Evolutionary conservation across 2,113 vertebrate genomes (phyloP), one percentile per base, ranked within the genome.

Genomic region (Mirza zaza): DNA sequence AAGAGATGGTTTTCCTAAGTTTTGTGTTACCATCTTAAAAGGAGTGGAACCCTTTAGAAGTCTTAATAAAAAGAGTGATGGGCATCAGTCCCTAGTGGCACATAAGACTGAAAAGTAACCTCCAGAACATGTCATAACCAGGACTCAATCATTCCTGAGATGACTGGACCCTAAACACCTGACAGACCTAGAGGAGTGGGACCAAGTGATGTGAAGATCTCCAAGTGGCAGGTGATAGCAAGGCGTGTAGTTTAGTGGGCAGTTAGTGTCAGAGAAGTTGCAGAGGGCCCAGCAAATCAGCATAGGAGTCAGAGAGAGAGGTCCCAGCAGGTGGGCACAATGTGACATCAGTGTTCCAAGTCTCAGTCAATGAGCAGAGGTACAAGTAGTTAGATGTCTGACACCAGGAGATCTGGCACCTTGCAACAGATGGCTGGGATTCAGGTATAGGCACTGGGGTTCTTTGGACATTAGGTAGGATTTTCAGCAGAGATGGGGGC

Each of bases 1-100:
- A 88, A 85, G 61, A 89, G 57, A 61, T 71, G 65, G 42, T 85
- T 95, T 92, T 55, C 65, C 67, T 82, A 77, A 81, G 36, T 93
- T 42, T 50, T 71, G 15, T 75, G 57, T 81, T 4, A 77, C 39
- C 14, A 76, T 83, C 42, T 89, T 76, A 80, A 71, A 85, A 88
- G 70, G 29, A 95, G 8, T 59, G 18, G 34, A 75, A 85, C 4
- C 9, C 50, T 85, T 96, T 25, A 89, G 39, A 91, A 87, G 36
- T 94, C 71, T 82, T 50, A 36, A 86, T 15, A 81, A 91, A 75
- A 95, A 79, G 6, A 79, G 3, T 25, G 50, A 84, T 39, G 55
- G 10, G 6, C 21, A 94, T 59, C 86, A 67, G 80, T 23, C 34
- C 25, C 71, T 48, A 9, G 4, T 6, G 23, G 32, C 10, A 25